A percentile compares a stretch with the other conserved stretches of the same genome.
phyloP scores from a whole-genome alignment of 2,888 invertebrate genomes.

The Exocentrus adspersus region DNA sequence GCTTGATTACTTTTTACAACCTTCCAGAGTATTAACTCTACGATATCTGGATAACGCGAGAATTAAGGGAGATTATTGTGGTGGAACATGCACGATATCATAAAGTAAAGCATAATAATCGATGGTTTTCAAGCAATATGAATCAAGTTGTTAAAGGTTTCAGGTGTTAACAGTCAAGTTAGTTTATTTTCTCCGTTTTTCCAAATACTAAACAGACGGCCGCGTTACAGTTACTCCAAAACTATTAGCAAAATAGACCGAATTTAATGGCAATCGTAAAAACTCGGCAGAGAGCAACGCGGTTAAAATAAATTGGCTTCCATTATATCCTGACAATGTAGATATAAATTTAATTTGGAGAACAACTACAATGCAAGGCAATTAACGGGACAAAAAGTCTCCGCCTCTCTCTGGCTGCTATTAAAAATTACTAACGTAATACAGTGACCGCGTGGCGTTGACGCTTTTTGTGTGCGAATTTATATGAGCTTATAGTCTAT shows the following conservation, averaged over 20 bases:
- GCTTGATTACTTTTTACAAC: constrained; percentile 20
- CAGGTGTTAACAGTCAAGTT: not conserved
- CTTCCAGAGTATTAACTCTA: not conserved
- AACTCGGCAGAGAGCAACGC: not conserved
- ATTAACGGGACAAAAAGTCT: not conserved
- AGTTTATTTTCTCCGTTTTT: not conserved
- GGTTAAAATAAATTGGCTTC: not conserved
- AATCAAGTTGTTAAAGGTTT: not conserved
- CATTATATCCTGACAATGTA: not conserved
- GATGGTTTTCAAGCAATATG: no score
- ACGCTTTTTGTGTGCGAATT: not conserved
- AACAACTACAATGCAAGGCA: constrained; percentile 1
- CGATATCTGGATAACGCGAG: constrained; percentile 8
- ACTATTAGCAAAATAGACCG: not conserved
- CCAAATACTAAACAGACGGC: not conserved
- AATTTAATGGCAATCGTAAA: not conserved
- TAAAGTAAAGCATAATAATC: no score
- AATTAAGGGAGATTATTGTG: not conserved
- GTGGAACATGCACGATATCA: no score
- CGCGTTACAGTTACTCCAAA: not conserved
- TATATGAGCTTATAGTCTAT: no score
- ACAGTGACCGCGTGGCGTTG: not conserved
- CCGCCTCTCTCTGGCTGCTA: not conserved
- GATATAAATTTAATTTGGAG: not conserved
- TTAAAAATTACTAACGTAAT: not conserved